These are phyloP conservation scores for Drosophila prostipennis DNA, from an alignment of 2,888 invertebrate genomes.

Conservation along the genomic window DNA sequence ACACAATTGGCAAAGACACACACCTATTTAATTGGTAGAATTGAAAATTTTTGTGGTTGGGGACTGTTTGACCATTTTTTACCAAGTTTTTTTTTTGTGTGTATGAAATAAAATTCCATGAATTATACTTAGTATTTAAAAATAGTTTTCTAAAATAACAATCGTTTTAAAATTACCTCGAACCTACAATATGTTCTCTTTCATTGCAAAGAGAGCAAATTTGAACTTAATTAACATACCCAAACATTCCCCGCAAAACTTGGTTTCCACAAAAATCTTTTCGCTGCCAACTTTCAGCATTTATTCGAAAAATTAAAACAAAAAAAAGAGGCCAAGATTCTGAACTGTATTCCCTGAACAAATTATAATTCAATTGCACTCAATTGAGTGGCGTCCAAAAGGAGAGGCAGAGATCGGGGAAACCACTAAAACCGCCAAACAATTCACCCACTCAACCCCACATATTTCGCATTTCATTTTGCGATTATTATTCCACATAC, in stretches of 20 bases:
- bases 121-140: too few species aligned
- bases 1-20: too few species aligned
- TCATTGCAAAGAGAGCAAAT: neutral
- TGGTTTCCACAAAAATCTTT: conserved; percentile 33
- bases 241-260: conserved; percentile 7
- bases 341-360: conserved; percentile 29
- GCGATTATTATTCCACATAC: conserved; percentile 57
- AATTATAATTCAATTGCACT: conserved; percentile 73
- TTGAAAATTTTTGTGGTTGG: too few species aligned
- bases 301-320: neutral
- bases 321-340: conserved; percentile 17
- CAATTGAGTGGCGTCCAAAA: conserved; percentile 65
- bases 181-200: neutral
- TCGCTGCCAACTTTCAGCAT: conserved; percentile 23
- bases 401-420: neutral
- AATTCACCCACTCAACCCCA: conserved; percentile 23
- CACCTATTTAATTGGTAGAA: too few species aligned
- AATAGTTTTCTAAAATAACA: too few species aligned
- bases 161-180: too few species aligned
- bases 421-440: conserved; percentile 55
- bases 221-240: conserved; percentile 30
- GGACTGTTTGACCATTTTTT: too few species aligned
- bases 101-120: too few species aligned
- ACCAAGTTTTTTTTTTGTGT: too few species aligned
- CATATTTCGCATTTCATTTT: conserved; percentile 54